phyloP scores from a whole-genome alignment of 2,888 invertebrate species.

The Steinernema hermaphroditum region DNA sequence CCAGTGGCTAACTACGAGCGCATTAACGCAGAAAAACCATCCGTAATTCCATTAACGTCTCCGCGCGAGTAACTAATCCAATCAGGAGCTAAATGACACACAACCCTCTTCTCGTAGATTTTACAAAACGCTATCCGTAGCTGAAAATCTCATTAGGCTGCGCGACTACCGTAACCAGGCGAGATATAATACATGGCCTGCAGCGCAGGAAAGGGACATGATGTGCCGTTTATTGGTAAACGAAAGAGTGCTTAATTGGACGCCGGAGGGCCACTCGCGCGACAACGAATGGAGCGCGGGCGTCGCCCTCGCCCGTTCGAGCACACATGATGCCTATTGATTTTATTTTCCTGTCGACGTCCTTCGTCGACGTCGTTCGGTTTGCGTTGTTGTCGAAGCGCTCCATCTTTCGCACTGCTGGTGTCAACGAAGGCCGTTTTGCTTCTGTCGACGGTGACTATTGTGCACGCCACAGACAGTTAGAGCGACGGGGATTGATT shows the following conservation, averaged over 20 bases:
- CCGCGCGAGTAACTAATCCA: too few relatives aligned
- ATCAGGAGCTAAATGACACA: too few relatives aligned
- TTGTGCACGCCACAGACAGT: constrained; percentile 28
- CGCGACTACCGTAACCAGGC: too few relatives aligned
- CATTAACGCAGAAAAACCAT: too few relatives aligned
- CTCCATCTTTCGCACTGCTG: not conserved
- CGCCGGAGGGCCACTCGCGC: constrained; percentile 18
- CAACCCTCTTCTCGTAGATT: too few relatives aligned
- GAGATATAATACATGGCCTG: too few relatives aligned
- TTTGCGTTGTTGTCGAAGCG: not conserved
- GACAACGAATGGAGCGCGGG: not conserved
- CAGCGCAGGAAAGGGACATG: not conserved
- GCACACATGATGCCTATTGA: constrained; percentile 28
- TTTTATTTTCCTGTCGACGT: constrained; percentile 28
- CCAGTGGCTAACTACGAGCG: too few relatives aligned
- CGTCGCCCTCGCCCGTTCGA: not conserved
- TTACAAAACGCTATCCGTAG: too few relatives aligned
- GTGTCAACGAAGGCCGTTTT: not conserved
- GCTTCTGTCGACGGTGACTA: constrained; percentile 3
- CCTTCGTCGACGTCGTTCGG: not conserved
- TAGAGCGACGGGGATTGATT: constrained; percentile 2
- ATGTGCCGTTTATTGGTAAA: constrained; percentile 1
- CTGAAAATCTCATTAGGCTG: too few relatives aligned
- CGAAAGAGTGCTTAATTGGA: constrained; percentile 20
- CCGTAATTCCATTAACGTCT: too few relatives aligned